Evolutionary conservation across 2,113 vertebrate genomes (phyloP).

Genomic region (Takifugu flavidus): DNA sequence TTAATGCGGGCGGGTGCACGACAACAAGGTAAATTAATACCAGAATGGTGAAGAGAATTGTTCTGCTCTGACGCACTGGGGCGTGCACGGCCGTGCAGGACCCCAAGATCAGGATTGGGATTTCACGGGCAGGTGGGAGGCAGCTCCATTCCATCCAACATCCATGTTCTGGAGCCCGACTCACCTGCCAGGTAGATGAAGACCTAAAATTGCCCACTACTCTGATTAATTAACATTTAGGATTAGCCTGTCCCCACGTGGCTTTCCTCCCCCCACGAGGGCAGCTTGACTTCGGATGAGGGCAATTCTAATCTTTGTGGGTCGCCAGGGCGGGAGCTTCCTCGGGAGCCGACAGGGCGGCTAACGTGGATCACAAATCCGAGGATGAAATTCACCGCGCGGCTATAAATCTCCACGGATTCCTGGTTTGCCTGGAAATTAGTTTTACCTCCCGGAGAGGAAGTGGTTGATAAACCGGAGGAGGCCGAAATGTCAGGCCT

Average conservation of each 20-base stretch:
- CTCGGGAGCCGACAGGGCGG: constrained; percentile 34
- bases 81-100: background rate
- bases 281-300: constrained; percentile 32
- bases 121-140: constrained; percentile 26
- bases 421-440: constrained; percentile 59
- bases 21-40: constrained; percentile 13
- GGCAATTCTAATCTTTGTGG: constrained; percentile 51
- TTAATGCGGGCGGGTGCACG: constrained; percentile 44
- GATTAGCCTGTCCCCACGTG: constrained; percentile 38
- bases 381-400: constrained; percentile 69
- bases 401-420: constrained; percentile 64
- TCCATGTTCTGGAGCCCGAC: too few species aligned
- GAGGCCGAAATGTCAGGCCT: constrained; percentile 3
- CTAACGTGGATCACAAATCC: constrained; percentile 59
- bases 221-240: constrained; percentile 17
- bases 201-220: constrained; percentile 16
- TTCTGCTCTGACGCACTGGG: constrained; percentile 22
- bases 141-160: too few species aligned
- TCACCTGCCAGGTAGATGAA: constrained; percentile 19
- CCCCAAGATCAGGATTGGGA: constrained; percentile 8
- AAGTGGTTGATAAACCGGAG: constrained; percentile 29
- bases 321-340: constrained; percentile 37
- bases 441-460: constrained; percentile 50
- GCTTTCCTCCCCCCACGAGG: constrained; percentile 17
- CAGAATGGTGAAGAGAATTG: constrained; percentile 32